Base-by-base conservation (phyloP, 2,888 invertebrate species). In the Mellilla xanthometata region DNA sequence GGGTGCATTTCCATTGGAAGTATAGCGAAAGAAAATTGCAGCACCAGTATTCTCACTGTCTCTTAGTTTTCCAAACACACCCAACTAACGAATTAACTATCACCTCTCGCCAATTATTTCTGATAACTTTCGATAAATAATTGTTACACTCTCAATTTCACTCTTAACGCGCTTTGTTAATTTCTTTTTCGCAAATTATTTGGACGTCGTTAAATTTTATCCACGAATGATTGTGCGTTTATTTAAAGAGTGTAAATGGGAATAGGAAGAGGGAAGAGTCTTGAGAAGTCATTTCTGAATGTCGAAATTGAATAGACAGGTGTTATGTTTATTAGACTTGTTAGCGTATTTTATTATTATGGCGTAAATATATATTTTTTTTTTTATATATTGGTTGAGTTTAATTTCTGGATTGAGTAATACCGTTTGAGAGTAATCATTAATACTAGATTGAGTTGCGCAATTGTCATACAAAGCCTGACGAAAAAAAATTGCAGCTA, bases 101-200 rank as follows among this genome's bases (percentile, higher is more conserved):
- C 46, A 32, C 41, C 47, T 39, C 41, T 48, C 47, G 47, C 41
- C 47, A 48, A 48, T 48, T 48, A 48, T 48, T 29, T 41, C 29
- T 38, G 41, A 42, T 48, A 41, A 39, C 41, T 48, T 48, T 48
- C 47, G 29, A 26, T 33, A 42, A 36, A 48, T 49, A 47, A 55
- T 42, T 48, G 47, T 48, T 42, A 40, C 54, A 52, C 50, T 57
- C 54, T 52, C 51, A 52, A 53, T 52, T 48, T 47, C 43, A 50
- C 36, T 47, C 46, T 43, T 38, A 19, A 32, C 36, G 42, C 44
- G 41, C 50, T 54, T 62, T 62, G 62, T 58, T 67, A 64, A 62
- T 68, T 65, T 66, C 52, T 62, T 65, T n/a, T 63, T 64, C 52
- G 56, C 52, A 60, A 60, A 64, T 63, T 64, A 42, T 48, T 65